Evolutionary conservation across 2,888 invertebrate genomes (phyloP), one percentile per base, ranked within the genome.

Genomic region (Masnerella sp.): DNA sequence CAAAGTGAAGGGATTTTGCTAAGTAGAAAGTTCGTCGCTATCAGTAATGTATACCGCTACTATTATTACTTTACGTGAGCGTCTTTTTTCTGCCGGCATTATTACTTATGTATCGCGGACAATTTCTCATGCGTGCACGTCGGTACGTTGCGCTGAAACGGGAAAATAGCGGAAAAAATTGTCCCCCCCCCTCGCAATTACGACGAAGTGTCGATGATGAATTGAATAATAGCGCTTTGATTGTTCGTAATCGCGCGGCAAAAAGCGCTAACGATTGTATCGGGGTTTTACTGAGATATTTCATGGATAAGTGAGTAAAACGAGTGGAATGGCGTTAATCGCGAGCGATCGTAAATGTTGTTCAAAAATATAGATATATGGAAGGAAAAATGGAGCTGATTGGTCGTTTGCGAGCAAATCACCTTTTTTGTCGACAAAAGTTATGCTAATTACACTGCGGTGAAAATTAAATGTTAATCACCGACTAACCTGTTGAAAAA

Each of bases 41-140:
- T 67, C 72, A 73, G 72, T 61, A 61, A 61, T 43, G 18, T 59
- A 59, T 65, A 67, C 67, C 47, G 67, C 65, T 65, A 56, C 67
- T 68, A 68, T 73, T 73, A 73, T 73, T 73, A 61, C 73, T 73
- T 73, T 73, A 73, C 62, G 73, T 67, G 73, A 73, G 73, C 62
- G 61, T 73, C 67, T 73, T 68, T 68, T 73, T 73, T 73, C 34
- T 54, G 34, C 20, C 22, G 52, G 38, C 54, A 51, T 69, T 70
- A 74, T 74, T 65, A 61, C 56, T 74, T 74, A 74, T 70, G 65
- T 65, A 65, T 74, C 42, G 74, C 70, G 69, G 70, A 70, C 69
- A 64, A 70, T 70, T 74, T 61, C 56, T 74, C 65, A 70, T 74
- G 65, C 69, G 54, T 65, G 65, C 42, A 36, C 52, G 25, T 72